phyloP scores from a whole-genome alignment of 2,888 invertebrate species.

The Hirtodrosophila alboralis region DNA sequence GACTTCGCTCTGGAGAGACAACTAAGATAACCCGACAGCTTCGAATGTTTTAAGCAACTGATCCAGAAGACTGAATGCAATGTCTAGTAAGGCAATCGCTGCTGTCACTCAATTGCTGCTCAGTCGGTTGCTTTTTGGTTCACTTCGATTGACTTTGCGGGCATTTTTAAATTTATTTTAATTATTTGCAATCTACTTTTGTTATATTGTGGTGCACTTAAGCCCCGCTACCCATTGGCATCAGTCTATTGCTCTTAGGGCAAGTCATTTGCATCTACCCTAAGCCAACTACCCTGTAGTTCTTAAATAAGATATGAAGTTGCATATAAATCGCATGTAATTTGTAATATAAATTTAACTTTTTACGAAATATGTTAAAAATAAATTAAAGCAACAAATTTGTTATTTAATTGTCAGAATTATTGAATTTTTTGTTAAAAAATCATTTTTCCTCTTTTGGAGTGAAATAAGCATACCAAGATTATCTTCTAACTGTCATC shows the following conservation, averaged over 20 bases:
- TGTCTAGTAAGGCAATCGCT: conserved; percentile 24
- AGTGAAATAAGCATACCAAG: too few species aligned
- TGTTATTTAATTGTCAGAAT: too few species aligned
- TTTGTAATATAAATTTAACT: too few species aligned
- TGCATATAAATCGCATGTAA: too few species aligned
- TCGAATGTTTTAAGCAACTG: conserved; percentile 65
- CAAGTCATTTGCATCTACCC: conserved; percentile 1
- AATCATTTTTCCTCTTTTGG: too few species aligned
- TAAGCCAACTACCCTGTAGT: conserved; percentile 5
- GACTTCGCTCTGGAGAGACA: neutral
- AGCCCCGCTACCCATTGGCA: neutral
- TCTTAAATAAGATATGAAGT: too few species aligned
- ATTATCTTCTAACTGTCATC: too few species aligned
- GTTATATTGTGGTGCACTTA: conserved; percentile 40
- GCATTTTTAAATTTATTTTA: conserved; percentile 43
- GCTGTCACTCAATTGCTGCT: conserved; percentile 9
- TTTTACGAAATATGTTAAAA: too few species aligned
- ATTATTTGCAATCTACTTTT: conserved; percentile 66
- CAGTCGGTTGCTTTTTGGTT: conserved; percentile 39
- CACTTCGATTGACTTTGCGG: conserved; percentile 37
- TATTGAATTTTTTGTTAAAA: too few species aligned
- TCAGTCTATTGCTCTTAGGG: conserved; percentile 28
- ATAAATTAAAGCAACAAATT: too few species aligned
- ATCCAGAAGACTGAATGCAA: conserved; percentile 17
- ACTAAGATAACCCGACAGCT: conserved; percentile 58